Base-by-base conservation (phyloP, 1,140 invertebrate genomes). In the Ceratina calcarata region DNA sequence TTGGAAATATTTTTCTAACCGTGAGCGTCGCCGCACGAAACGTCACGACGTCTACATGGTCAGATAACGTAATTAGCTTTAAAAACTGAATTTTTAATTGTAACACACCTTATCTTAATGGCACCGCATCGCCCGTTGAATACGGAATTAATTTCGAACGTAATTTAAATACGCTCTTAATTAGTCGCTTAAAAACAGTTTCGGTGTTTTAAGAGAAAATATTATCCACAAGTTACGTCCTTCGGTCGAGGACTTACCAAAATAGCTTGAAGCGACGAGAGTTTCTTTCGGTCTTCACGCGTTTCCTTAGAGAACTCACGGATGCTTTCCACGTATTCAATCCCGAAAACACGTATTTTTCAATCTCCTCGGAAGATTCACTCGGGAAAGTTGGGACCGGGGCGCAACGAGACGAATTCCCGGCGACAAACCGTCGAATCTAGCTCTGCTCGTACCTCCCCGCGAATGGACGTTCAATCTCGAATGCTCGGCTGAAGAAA, bases 41-140 rank as follows among this genome's bases (percentile, higher is more conserved):
- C 32, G 13, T n/a, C 20, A 6, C 15, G 37, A 45, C 37, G 37
- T 45, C 37, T 45, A 2, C 12, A 0, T 13, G 8, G 2, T 32
- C 45, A 18, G 75, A 77, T 77, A 77, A 27, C 57, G 61, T 77
- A 70, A 77, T 77, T 60, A 45, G 66, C 6, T 69, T 77, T 22
- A 1, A 4, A 12, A 2, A 16, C 7, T 58, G 12, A 58, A 32
- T 70, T 51, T 51, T 51, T 16, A 77, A 69, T 37, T 15, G 6
- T 6, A 12, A 4, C 15, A 12, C 8, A n/a, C 53, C 16, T 61
- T 61, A 72, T 72, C 70, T 61, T 49, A 27, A 64, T 27, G 71
- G 71, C 10, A 20, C 2, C 22, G 45, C 12, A 18, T 32, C 13
- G 8, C n/a, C 1, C 20, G 22, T 15, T 1, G 58, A 4, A 32